Percentiles rank a stretch among this genome's conserved stretches.
phyloP scores from a whole-genome alignment of 2,888 invertebrate species.

The Helleia helle region DNA sequence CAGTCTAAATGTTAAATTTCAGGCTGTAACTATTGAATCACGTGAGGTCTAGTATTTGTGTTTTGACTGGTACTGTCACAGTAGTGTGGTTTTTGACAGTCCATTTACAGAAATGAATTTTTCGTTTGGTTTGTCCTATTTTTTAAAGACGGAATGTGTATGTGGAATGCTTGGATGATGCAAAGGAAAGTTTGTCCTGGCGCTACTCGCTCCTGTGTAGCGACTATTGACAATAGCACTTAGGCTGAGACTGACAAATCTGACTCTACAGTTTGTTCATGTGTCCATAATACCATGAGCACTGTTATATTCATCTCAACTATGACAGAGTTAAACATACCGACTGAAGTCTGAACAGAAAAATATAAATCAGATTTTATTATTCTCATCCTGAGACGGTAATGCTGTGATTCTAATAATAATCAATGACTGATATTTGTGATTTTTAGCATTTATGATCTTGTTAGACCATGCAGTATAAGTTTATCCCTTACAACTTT shows the following conservation, averaged over 20 bases:
- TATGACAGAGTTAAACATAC: too few species aligned
- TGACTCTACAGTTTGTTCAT: too few species aligned
- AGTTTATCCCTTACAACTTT: neutral
- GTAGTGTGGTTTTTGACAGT: neutral
- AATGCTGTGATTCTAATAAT: slow-evolving; percentile 7
- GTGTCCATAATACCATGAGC: neutral
- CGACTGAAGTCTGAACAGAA: neutral
- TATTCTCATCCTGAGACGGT: neutral
- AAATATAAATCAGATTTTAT: neutral
- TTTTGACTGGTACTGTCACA: too few species aligned
- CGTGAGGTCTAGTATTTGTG: too few species aligned
- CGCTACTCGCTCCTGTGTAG: neutral
- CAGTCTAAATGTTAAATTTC: too few species aligned
- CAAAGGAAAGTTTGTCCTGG: neutral
- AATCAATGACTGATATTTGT: slow-evolving; percentile 8
- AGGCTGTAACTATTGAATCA: too few species aligned
- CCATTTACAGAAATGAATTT: neutral
- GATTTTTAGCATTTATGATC: slow-evolving; percentile 9
- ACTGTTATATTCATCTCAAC: too few species aligned
- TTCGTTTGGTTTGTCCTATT: neutral
- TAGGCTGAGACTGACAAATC: neutral
- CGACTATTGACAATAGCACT: neutral
- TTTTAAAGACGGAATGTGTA: neutral
- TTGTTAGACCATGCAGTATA: neutral
- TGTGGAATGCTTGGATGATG: neutral